Conservation (phyloP, 2,888 invertebrate genomes). For the Stictocephala bisonia region DNA sequence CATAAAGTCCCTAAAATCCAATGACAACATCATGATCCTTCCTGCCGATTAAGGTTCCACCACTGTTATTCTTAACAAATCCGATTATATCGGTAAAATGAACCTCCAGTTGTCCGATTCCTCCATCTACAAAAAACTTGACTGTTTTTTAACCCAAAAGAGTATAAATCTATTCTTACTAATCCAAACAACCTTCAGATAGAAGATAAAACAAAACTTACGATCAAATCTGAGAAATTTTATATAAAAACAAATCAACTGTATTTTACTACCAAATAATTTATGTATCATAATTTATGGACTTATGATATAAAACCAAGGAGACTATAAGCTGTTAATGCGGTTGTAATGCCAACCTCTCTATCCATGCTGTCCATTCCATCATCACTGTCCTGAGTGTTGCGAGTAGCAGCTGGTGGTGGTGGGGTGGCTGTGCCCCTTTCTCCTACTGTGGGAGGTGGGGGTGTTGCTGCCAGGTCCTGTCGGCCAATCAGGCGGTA, state of each 20-base stretch:
- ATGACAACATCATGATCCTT: too few species aligned
- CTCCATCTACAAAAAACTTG: too few species aligned
- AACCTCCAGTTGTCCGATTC: too few species aligned
- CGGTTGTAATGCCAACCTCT: slow-evolving; percentile 57
- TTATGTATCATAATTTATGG: too few species aligned
- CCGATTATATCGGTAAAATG: too few species aligned
- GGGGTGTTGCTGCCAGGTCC: slow-evolving; percentile 71
- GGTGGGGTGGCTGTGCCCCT: slow-evolving; percentile 38
- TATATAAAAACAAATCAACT: too few species aligned
- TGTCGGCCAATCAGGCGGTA: slow-evolving; percentile 78
- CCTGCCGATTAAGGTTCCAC: too few species aligned
- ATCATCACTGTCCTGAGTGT: slow-evolving; percentile 67
- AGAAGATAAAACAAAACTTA: background rate
- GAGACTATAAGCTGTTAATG: background rate
- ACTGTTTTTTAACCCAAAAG: too few species aligned
- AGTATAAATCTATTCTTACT: slow-evolving; percentile 62
- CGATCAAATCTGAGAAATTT: too few species aligned
- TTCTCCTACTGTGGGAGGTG: slow-evolving; percentile 30
- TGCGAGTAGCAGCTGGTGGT: slow-evolving; percentile 36
- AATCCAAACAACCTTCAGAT: background rate
- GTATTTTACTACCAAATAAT: too few species aligned
- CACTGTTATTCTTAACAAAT: too few species aligned
- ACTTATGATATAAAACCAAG: background rate
- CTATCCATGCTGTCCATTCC: slow-evolving; percentile 73
- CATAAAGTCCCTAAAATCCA: too few species aligned